Evolutionary conservation across 23 tunicate species (phyloP).

Genomic region (Styela clava): DNA sequence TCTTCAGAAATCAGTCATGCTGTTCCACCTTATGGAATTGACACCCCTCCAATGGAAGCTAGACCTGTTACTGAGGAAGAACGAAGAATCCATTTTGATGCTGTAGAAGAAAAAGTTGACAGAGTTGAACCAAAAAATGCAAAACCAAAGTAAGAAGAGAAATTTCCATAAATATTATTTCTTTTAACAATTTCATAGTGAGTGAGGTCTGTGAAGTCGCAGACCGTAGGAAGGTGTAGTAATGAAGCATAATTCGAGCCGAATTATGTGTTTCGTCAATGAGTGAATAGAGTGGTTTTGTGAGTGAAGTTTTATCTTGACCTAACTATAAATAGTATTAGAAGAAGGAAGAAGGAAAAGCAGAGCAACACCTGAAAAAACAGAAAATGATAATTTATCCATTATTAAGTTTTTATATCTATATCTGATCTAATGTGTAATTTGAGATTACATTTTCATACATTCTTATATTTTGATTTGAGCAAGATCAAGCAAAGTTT

Average conservation of each 20-base stretch:
- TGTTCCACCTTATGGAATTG: slow-evolving; percentile 22
- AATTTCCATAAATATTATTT: too few relatives aligned
- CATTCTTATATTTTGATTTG: too few relatives aligned
- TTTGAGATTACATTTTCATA: too few relatives aligned
- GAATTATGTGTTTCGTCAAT: not conserved
- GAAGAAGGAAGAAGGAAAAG: too few relatives aligned
- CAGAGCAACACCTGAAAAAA: too few relatives aligned
- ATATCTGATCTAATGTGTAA: too few relatives aligned
- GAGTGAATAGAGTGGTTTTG: not conserved
- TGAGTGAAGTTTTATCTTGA: too few relatives aligned
- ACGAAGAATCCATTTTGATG: slow-evolving; percentile 15
- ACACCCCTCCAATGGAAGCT: slow-evolving; percentile 1
- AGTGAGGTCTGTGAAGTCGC: not conserved
- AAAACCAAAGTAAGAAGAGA: slow-evolving; percentile 22
- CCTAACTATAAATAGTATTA: too few relatives aligned
- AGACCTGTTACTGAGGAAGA: slow-evolving; percentile 29
- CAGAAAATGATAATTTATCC: too few relatives aligned
- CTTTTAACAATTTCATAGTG: too few relatives aligned
- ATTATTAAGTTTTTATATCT: too few relatives aligned
- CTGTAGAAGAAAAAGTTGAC: slow-evolving; percentile 21
- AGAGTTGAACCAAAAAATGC: slow-evolving; percentile 21
- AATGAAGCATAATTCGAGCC: not conserved
- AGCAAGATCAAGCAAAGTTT: too few relatives aligned
- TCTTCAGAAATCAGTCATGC: slow-evolving; percentile 3
- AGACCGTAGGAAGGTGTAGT: not conserved